phyloP scores from a whole-genome alignment of 2,113 vertebrate genomes.

The Tupaia chinensis region DNA sequence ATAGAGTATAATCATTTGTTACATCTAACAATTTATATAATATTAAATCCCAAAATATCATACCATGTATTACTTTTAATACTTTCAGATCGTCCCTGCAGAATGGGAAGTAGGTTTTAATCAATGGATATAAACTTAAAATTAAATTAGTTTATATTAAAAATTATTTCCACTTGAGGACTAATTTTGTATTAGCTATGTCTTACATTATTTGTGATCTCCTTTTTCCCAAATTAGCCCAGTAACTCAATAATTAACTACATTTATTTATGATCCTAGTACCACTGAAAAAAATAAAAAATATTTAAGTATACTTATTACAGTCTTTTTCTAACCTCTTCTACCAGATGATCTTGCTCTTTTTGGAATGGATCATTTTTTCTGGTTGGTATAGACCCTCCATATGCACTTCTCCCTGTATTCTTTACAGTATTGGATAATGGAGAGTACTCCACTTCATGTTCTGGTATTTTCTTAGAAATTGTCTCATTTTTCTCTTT shows the following conservation, averaged over 20 bases:
- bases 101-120: slow-evolving; percentile 33
- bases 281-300: neutral
- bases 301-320: slow-evolving; percentile 2
- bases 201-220: slow-evolving; percentile 38
- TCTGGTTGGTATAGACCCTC: neutral
- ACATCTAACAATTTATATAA: slow-evolving; percentile 20
- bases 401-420: neutral
- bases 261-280: slow-evolving; percentile 31
- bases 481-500: neutral
- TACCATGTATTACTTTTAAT: slow-evolving; percentile 26
- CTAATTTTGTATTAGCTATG: slow-evolving; percentile 14
- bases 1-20: neutral
- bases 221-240: neutral
- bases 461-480: slow-evolving; percentile 53
- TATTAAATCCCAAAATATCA: neutral
- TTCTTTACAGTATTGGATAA: neutral
- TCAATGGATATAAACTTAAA: slow-evolving; percentile 10
- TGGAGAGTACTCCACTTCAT: neutral
- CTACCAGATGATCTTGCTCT: slow-evolving; percentile 83
- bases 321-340: slow-evolving; percentile 82
- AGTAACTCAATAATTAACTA: slow-evolving; percentile 8
- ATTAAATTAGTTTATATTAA: slow-evolving; percentile 22
- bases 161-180: slow-evolving; percentile 8
- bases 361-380: slow-evolving; percentile 62
- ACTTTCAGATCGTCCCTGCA: neutral